Percentiles rank a stretch among this genome's conserved stretches.
phyloP scores from a whole-genome alignment of 2,113 vertebrate species.

The Xerus inauris region DNA sequence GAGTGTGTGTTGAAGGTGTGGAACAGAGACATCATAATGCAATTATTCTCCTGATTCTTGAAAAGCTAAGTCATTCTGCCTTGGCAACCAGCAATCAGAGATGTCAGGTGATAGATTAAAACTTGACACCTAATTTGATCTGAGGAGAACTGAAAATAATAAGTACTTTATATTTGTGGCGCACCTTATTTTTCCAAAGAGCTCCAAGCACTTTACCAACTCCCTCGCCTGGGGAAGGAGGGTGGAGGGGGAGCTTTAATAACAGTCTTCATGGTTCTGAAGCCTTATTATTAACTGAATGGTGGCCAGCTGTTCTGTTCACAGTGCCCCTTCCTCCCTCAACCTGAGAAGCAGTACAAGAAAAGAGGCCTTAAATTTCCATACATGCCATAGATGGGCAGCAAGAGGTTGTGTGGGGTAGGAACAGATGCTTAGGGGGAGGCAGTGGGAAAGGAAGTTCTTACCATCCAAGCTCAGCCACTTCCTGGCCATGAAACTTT shows the following conservation, averaged over 20 bases:
- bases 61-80: conserved; percentile 71
- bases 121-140: conserved; percentile 72
- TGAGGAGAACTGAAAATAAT: conserved; percentile 62
- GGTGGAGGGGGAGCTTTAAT: conserved; percentile 49
- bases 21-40: background rate
- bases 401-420: background rate
- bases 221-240: conserved; percentile 34
- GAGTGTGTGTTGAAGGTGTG: background rate
- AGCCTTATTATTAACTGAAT: conserved; percentile 52
- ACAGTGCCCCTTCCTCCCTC: conserved; percentile 13
- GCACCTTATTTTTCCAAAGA: conserved; percentile 54
- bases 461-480: background rate
- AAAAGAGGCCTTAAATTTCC: conserved; percentile 9
- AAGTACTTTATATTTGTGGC: conserved; percentile 58
- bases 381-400: background rate
- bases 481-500: background rate
- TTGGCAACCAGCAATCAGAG: conserved; percentile 77
- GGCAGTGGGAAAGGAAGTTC: background rate
- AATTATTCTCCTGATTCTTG: conserved; percentile 59
- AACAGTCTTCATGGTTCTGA: conserved; percentile 42
- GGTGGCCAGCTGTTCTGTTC: conserved; percentile 65
- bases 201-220: conserved; percentile 53
- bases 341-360: conserved; percentile 4
- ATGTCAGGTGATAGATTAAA: conserved; percentile 71
- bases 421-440: background rate